Conservation (phyloP, 2,888 invertebrate genomes). For the Ophion ventricosus region DNA sequence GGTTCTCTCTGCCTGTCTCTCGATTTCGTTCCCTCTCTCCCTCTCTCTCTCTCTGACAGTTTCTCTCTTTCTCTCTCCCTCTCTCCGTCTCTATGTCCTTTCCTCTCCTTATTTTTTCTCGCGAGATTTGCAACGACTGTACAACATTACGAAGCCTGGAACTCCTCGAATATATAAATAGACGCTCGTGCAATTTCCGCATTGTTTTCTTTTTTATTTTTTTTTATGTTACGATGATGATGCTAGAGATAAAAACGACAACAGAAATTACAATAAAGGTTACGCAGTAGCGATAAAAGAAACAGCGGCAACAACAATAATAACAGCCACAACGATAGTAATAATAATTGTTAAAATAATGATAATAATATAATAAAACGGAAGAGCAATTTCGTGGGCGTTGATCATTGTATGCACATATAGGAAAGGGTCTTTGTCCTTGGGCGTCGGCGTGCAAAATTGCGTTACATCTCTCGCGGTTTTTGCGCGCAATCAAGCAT, state of each 20-base stretch:
- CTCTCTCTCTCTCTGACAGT: background rate
- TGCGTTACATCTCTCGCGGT: constrained; percentile 39
- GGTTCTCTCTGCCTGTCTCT: constrained; percentile 45
- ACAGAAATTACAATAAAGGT: background rate
- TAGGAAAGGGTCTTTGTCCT: constrained; percentile 42
- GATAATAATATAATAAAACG: background rate
- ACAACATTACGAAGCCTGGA: constrained; percentile 11
- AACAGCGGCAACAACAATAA: background rate
- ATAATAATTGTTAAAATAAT: background rate
- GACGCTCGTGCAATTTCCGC: background rate
- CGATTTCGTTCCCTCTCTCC: background rate
- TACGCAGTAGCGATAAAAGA: background rate
- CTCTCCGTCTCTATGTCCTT: background rate
- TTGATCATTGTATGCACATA: constrained; percentile 23
- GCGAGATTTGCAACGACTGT: background rate
- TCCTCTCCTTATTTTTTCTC: constrained; percentile 48
- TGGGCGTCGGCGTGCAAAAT: constrained; percentile 62
- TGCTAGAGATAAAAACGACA: background rate
- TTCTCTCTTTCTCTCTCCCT: background rate
- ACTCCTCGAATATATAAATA: background rate
- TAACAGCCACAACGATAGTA: too few relatives aligned
- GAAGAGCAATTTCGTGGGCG: constrained; percentile 48
- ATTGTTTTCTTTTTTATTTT: background rate
- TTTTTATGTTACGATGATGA: background rate
- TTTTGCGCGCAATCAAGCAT: constrained; percentile 31